Base-by-base conservation (phyloP, 2,888 invertebrate species). In the Temnothorax rugatulus region DNA sequence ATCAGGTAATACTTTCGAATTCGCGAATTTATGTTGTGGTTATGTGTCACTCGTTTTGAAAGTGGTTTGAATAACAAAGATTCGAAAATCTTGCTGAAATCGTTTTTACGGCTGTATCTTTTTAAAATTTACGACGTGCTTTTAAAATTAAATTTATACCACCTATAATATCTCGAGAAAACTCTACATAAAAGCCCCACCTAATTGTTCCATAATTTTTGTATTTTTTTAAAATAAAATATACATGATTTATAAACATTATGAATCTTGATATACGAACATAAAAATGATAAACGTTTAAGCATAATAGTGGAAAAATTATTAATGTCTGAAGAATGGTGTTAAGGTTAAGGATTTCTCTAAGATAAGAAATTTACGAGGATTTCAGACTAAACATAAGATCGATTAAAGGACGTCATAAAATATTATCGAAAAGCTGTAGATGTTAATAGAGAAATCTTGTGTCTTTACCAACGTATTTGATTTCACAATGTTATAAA, bases 1-100 rank as follows among this genome's bases (percentile, higher is more conserved):
- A 75, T 63, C 21, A 29, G 69, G n/a, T 38, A 44, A 68, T 54
- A 25, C 69, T 68, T 77, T 77, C 69, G 41, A 73, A 73, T 73
- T 73, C 41, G 41, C 25, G 38, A 68, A 68, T 47, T 77, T 68
- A 47, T n/a, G 34, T 63, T 34, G 64, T n/a, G 15, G 4, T 63
- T n/a, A 34, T 21, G 15, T n/a, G 44, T 47, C 34, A 47, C 15
- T 21, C 15, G 41, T 13, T 61, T 61, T 8, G 64, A 75, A 75
- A 75, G 64, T 44, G 15, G 63, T 34, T 63, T 75, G 15, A 63
- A 63, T 75, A 61, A 64, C 63, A 47, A 73, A 25, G 4, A 61
- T n/a, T 74, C 44, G n/a, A 29, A 61, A 29, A 63, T 63, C 15
- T 34, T 34, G 11, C 29, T 29, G 15, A 64, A 44, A 21, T 75